phyloP scores from a whole-genome alignment of 30 jellyfish, hydroid and myxozoan species.

The Aurelia sp. region DNA sequence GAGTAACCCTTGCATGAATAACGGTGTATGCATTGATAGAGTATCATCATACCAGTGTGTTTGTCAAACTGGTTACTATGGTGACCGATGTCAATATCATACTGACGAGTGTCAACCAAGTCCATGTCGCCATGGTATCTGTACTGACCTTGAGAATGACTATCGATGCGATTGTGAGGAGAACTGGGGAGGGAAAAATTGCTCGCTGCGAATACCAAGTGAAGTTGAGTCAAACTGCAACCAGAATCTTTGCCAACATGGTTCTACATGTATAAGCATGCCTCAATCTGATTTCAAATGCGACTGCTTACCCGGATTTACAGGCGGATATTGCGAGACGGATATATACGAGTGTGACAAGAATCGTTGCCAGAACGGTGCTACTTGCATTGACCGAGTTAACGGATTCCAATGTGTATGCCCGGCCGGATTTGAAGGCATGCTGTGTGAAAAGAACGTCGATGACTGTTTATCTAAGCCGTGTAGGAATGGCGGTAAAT shows the following conservation, averaged over 20 bases:
- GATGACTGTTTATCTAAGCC: constrained; percentile 74
- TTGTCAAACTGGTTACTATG: constrained; percentile 93
- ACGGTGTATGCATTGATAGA: constrained; percentile 82
- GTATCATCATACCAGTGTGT: constrained; percentile 75
- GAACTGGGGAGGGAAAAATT: constrained; percentile 86
- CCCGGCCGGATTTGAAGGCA: constrained; percentile 85
- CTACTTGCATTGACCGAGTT: constrained; percentile 84
- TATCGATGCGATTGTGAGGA: constrained; percentile 85
- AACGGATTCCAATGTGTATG: constrained; percentile 86
- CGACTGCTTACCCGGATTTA: constrained; percentile 77
- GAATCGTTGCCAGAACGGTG: constrained; percentile 77
- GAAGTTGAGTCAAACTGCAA: constrained; percentile 50
- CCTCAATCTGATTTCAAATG: constrained; percentile 57
- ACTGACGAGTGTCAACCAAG: constrained; percentile 76
- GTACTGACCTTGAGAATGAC: constrained; percentile 86
- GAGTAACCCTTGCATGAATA: constrained; percentile 85
- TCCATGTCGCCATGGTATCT: constrained; percentile 91
- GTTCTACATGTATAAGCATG: constrained; percentile 68
- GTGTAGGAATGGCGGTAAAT: constrained; percentile 78
- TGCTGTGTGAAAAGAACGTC: constrained; percentile 67
- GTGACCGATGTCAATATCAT: constrained; percentile 79
- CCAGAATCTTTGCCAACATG: constrained; percentile 81
- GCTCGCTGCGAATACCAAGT: constrained; percentile 39
- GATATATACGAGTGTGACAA: constrained; percentile 80
- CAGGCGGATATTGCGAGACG: constrained; percentile 87